These are phyloP conservation scores for Rhinolophus ferrumequinum DNA, from an alignment of 2,113 vertebrate species.

Conservation along the genomic window DNA sequence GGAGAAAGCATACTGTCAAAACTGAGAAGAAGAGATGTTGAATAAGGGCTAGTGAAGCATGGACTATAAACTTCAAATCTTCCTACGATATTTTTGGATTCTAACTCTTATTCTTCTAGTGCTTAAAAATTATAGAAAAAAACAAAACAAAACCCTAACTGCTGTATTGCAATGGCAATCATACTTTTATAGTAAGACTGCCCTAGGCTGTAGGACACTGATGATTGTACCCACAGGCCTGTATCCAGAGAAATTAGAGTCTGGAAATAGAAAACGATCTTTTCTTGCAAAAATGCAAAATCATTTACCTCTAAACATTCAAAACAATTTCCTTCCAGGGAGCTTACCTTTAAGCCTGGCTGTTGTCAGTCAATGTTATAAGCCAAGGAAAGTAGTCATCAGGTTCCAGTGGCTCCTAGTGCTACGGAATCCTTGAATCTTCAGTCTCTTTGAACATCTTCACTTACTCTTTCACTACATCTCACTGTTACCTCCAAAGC, in stretches of 20 bases:
- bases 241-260: neutral
- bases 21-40: slow-evolving; percentile 29
- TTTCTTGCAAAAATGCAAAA: neutral
- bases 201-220: fast-evolving
- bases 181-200: neutral
- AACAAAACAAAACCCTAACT: neutral
- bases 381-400: neutral
- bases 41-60: slow-evolving; percentile 7
- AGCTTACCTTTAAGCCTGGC: neutral
- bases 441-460: neutral
- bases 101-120: neutral
- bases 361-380: neutral
- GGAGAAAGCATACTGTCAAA: slow-evolving; percentile 36
- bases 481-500: neutral
- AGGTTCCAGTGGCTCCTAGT: neutral
- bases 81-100: neutral
- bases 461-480: neutral
- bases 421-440: neutral
- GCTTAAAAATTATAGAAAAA: neutral
- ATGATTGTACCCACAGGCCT: neutral
- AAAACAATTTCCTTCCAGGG: neutral
- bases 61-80: slow-evolving; percentile 1
- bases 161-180: neutral
- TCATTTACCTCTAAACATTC: neutral
- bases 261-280: neutral